These are phyloP conservation scores for Acropora yongei DNA, from an alignment of 64 coral and sea anemone species.

Conservation along the genomic window DNA sequence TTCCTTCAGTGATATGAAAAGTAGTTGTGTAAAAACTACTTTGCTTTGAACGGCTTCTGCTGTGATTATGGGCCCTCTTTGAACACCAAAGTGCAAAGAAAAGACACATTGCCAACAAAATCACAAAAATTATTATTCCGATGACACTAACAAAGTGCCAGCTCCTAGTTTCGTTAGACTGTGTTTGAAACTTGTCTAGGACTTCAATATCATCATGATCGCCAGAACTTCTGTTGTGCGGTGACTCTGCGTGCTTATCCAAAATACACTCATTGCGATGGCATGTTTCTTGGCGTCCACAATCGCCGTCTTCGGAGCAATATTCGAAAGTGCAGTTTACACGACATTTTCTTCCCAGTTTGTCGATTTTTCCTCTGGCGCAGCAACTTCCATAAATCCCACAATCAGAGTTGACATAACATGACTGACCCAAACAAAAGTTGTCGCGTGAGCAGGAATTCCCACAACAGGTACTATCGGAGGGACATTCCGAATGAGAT, in stretches of 20 bases:
- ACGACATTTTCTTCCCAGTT: neutral
- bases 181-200: too few species aligned
- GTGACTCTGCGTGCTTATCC: neutral
- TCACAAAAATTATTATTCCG: too few species aligned
- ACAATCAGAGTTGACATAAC: neutral
- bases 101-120: too few species aligned
- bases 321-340: neutral
- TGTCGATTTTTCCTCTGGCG: neutral
- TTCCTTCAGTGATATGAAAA: too few species aligned
- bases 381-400: neutral
- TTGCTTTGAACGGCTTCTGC: too few species aligned
- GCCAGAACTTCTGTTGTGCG: neutral
- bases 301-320: neutral
- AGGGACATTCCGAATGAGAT: neutral
- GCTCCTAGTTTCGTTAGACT: too few species aligned
- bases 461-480: neutral
- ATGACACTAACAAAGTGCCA: too few species aligned
- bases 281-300: neutral
- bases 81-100: too few species aligned
- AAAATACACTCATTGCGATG: neutral
- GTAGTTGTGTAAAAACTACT: too few species aligned
- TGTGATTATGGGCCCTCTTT: too few species aligned
- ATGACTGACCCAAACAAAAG: neutral
- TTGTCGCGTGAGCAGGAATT: neutral
- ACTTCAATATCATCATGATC: neutral